Evolutionary conservation across 2,113 vertebrate genomes (phyloP), one percentile per base, ranked within the genome.

Genomic region (Tinamus guttatus): DNA sequence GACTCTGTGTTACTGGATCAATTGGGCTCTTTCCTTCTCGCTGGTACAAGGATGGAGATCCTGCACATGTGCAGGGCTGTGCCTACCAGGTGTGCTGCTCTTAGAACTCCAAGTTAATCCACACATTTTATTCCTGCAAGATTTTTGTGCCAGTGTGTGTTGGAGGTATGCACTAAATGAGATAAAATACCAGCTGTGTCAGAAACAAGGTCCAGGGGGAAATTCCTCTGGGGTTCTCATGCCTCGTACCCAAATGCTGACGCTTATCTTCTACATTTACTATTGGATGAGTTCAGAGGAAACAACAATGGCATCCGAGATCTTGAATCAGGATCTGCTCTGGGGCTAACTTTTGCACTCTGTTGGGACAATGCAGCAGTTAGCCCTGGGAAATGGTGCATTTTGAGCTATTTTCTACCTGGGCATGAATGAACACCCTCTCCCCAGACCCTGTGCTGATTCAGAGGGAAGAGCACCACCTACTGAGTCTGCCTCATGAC

Each of bases 401-500:
- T 85, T 82, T 83, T 63, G 67, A 78, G 49, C 25, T 52, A 16
- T 7, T 90, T 91, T 95, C 62, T 58, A 85, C 60, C 45, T 51
- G 56, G 56, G 5, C 32, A 64, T 86, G 51, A 56, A 28, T 18
- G 86, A 0, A 11, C 73, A 11, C 60, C 83, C 83, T 73, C 43
- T 90, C 64, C 20, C 60, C 56, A 20, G 11, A 12, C 38, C 47
- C 34, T 62, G 74, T 36, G 63, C 0, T 0, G 52, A 96, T 94
- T 76, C 93, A 92, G 91, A 95, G 89, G 84, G 94, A 95, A 96
- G 92, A 95, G 93, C 90, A 94, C 95, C 94, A 93, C 92, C 94
- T 96, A 92, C 95, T 91, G 92, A 95, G 90, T 81, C 58, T 94
- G 62, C 41, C 22, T 86, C 85, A 91, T 25, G 27, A 65, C 30